phyloP scores from a whole-genome alignment of 2,888 invertebrate species.

The Dioctria rufipes region DNA sequence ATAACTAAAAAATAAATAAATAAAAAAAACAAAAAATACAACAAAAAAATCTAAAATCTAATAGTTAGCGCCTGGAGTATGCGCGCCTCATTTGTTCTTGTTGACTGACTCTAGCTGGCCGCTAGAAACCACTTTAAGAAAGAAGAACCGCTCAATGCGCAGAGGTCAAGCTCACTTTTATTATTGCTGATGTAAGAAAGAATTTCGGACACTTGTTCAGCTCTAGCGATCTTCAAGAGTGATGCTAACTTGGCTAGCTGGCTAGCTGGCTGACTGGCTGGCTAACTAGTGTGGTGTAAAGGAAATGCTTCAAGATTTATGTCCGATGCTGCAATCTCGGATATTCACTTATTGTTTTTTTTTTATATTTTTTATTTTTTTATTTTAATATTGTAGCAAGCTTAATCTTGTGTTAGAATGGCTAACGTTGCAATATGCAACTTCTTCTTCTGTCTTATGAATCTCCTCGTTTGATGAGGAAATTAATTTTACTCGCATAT shows the following conservation, averaged over 20 bases:
- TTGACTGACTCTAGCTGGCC: too few species aligned
- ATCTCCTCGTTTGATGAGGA: slow-evolving; percentile 19
- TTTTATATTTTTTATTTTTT: too few species aligned
- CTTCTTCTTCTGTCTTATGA: slow-evolving; percentile 18
- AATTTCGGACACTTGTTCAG: slow-evolving; percentile 21
- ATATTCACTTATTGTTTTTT: background rate
- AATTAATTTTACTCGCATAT: slow-evolving; percentile 14
- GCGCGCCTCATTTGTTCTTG: too few species aligned
- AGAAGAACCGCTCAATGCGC: background rate
- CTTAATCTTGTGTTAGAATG: background rate
- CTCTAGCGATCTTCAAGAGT: background rate
- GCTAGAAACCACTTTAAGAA: too few species aligned
- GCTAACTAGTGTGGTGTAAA: background rate
- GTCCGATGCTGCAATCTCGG: slow-evolving; percentile 16
- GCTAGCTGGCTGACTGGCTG: too few species aligned
- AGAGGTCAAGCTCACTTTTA: slow-evolving; percentile 23
- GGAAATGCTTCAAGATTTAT: slow-evolving; percentile 21
- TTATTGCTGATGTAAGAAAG: background rate
- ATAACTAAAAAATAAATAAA: too few species aligned
- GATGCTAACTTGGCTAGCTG: too few species aligned
- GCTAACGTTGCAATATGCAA: background rate
- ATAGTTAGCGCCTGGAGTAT: too few species aligned
- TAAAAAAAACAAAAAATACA: too few species aligned
- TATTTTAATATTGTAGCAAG: slow-evolving; percentile 1
- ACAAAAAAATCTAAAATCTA: too few species aligned